Base-by-base conservation (phyloP, 2,888 invertebrate species). In the Athripsodes cinereus region DNA sequence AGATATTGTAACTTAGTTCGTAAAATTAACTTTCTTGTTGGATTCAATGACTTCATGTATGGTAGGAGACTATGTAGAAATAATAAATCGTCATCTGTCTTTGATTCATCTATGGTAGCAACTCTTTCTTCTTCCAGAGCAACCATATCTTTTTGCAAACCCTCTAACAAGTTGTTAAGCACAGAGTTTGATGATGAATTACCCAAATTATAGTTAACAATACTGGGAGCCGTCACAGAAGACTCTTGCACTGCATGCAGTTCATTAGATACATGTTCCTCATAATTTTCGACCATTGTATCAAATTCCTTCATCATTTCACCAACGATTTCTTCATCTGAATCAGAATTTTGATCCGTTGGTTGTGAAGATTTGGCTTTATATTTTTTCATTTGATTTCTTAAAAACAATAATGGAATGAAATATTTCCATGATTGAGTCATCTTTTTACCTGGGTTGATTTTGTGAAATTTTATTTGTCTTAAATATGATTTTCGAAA, bases 51-150 rank as follows among this genome's bases (percentile, higher is more conserved):
- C 51, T 44, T 52, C 35, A 61, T 53, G 26, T 49, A 61, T 13
- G 61, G 61, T 3, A 61, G 31, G 3, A 61, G 50, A 18, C 61
- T 61, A 19, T 58, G 61, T n/a, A 61, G 34, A 35, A 55, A 61
- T 44, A 61, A 21, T 11, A 58, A 31, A 55, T 61, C 61, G 21
- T 61, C 61, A 22, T 61, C 61, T 3, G 52, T 52, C 10, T 58
- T 22, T 2, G 51, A 26, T 16, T 20, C 20, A 26, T 49, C 50
- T 26, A 60, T 47, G 2, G 22, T 52, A 2, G 44, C 54, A 11
- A 52, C 20, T 51, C 57, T 60, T 8, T 57, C 54, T 40, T 60
- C 57, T 47, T 57, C 57, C 26, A 60, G 22, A 34, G 48, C 35
- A 21, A 52, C 26, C 5, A 60, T 51, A 46, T 60, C 60, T 52